A percentile compares a stretch with the other conserved stretches of the same genome.
These are phyloP conservation scores for Phaenicophaeus curvirostris DNA, from an alignment of 2,797 vertebrate genomes.

Conservation along the genomic window DNA sequence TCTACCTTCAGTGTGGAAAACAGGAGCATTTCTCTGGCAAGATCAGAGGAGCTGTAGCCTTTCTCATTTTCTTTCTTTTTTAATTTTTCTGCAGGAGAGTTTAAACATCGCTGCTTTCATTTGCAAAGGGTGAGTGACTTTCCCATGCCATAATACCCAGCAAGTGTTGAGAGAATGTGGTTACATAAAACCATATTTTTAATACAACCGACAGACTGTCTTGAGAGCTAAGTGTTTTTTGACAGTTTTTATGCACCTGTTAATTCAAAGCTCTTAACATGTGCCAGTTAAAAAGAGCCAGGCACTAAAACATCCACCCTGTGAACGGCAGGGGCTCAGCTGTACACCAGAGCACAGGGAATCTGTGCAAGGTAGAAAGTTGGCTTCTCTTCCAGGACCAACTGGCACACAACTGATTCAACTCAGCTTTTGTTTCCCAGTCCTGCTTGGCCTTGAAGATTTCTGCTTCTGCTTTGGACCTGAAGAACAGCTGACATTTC, in stretches of 20 bases:
- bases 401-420: background rate
- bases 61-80: background rate
- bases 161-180: slow-evolving; percentile 76
- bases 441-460: background rate
- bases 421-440: background rate
- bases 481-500: background rate
- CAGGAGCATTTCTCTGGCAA: slow-evolving; percentile 29
- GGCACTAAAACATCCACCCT: slow-evolving; percentile 79
- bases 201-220: slow-evolving; percentile 80
- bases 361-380: slow-evolving; percentile 60
- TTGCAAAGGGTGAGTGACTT: slow-evolving; percentile 63
- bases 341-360: slow-evolving; percentile 62
- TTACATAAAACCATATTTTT: slow-evolving; percentile 81
- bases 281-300: slow-evolving; percentile 83
- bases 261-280: slow-evolving; percentile 85
- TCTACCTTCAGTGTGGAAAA: slow-evolving; percentile 1
- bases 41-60: slow-evolving; percentile 14
- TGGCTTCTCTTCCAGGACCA: background rate
- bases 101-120: slow-evolving; percentile 42
- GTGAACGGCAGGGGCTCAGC: slow-evolving; percentile 69
- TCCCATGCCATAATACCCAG: slow-evolving; percentile 67
- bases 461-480: slow-evolving; percentile 22
- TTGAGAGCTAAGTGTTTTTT: slow-evolving; percentile 83
- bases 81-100: background rate
- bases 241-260: slow-evolving; percentile 85